Evolutionary conservation across 2,113 vertebrate species (phyloP), one percentile per base, ranked within the genome.

Genomic region (Spheniscus mendiculus): DNA sequence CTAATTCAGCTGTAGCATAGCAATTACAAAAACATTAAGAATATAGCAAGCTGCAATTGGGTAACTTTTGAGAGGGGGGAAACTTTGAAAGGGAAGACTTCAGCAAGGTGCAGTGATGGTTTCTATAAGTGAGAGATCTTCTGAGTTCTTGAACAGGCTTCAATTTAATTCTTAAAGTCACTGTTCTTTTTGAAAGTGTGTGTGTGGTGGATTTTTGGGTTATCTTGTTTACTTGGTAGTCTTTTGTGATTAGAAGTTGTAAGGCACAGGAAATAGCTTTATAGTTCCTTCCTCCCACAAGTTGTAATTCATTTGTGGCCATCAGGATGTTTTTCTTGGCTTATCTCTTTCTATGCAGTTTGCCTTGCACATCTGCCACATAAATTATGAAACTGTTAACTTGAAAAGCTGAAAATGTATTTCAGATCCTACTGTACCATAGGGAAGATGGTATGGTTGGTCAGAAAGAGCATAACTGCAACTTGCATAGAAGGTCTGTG

Each of bases 251-350:
- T 86, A 97, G 81, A 91, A 98, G 89, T 96, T 98, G 88, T 97
- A 97, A 97, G 95, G 91, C 94, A 95, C 96, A 97, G 97, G 98
- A 98, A 98, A 93, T 98, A 84, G 72, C 97, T 98, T 98, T 97
- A 97, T 97, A 94, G 96, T 98, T 98, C 97, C 96, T 98, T 98
- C 94, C 97, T 98, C 96, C 97, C 96, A 94, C 86, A 96, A 94
- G 93, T 95, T 61, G 86, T 98, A 98, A 98, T 98, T 98, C 93
- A 98, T 90, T 95, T 96, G 96, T 97, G 94, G 93, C 97, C 97
- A 98, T 97, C 96, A 98, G 98, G 97, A 98, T 98, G 96, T 98
- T 98, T 98, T 98, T 97, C 97, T 98, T 98, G 97, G 97, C 96
- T 97, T 98, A 97, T 98, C 96, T 97, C 61, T 97, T 98, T 98